Evolutionary conservation across 2,113 vertebrate species (phyloP), one percentile per base, ranked within the genome.

Genomic region (Lepus timidus): DNA sequence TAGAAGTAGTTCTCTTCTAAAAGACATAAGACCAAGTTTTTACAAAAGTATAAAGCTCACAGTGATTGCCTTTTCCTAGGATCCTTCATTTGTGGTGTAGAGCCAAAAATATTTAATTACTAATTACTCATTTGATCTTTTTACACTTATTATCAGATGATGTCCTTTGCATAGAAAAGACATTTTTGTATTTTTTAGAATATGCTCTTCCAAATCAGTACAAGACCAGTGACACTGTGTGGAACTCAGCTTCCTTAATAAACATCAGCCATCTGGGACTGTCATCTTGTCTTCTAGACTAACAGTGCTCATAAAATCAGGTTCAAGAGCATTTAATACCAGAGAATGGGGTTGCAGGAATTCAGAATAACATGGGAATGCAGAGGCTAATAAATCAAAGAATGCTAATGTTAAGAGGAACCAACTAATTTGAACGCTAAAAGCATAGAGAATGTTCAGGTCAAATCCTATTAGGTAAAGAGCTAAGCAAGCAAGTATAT

Each of bases 61-160:
- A 11, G 12, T 33, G 64, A 19, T 49, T 70, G 27, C 31, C 73
- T 19, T 80, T 95, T 51, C 62, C 87, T 16, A 6, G 61, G 33
- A 27, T 68, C 12, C 22, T 70, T 93, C 74, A 52, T 61, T 65
- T 78, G 65, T 62, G 90, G 27, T 67, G 12, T 51, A 81, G 90
- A 71, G 64, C 44, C 36, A 36, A 58, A 74, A 25, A 49, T 44
- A 70, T 84, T 78, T 58, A 78, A 94, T 67, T 44, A 68, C 39
- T 93, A 94, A 96, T 97, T 92, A 92, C 23, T 87, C 85, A 79
- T 75, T 83, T 93, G 58, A 91, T 93, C 74, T 95, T 90, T 51
- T 80, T 23, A 58, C 81, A 67, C 25, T 52, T 95, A 85, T 52
- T 86, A 93, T 85, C 78, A 33, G 76, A 92, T 71, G 33, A 80